Percentiles rank a stretch among this genome's conserved stretches.
Evolutionary conservation across 1,140 invertebrate genomes (phyloP).

Genomic region (Sipha flava): DNA sequence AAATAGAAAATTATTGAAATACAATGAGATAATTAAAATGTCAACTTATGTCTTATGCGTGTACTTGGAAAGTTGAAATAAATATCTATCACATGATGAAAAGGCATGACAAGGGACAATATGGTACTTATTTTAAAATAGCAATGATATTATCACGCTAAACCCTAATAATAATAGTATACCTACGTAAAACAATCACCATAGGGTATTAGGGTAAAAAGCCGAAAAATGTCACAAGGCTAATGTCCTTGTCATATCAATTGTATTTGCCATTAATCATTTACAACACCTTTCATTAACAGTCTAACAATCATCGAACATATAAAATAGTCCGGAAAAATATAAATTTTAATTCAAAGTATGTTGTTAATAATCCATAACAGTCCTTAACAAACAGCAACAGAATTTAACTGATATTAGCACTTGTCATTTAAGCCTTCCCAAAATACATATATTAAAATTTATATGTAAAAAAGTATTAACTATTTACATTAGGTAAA

Average conservation of each 20-base stretch:
- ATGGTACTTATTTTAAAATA: neutral
- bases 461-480: neutral
- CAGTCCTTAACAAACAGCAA: neutral
- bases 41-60: conserved; percentile 22
- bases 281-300: neutral
- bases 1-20: conserved; percentile 18
- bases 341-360: neutral
- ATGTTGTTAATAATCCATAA: neutral
- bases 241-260: neutral
- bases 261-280: neutral
- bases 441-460: neutral
- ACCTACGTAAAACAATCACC: neutral
- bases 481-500: conserved; percentile 30
- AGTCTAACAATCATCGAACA: neutral
- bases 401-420: neutral
- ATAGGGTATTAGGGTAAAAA: neutral
- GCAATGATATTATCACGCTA: neutral
- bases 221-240: neutral
- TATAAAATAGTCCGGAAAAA: neutral
- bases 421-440: conserved; percentile 26
- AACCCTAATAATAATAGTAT: neutral
- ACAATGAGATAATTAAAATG: conserved; percentile 14
- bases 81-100: conserved; percentile 23
- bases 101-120: conserved; percentile 25
- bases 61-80: conserved; percentile 24